Evolutionary conservation across 2,113 vertebrate species (phyloP).

Genomic region (Diglossa brunneiventris): DNA sequence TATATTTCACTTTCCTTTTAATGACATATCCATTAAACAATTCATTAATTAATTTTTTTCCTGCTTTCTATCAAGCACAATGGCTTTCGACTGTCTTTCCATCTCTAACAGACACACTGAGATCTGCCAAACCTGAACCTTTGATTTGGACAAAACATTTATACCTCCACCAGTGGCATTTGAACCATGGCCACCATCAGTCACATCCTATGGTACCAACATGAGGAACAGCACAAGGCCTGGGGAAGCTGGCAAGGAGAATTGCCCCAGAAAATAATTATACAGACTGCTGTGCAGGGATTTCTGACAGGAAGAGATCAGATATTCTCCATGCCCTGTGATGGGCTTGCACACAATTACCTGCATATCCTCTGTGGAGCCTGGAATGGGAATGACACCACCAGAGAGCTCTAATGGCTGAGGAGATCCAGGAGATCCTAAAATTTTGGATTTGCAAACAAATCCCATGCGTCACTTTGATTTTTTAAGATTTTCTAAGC

Average conservation of each 20-base stretch:
- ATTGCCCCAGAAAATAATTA: background rate
- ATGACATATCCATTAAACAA: background rate
- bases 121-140: background rate
- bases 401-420: background rate
- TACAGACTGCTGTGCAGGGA: background rate
- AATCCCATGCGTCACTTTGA: background rate
- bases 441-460: background rate
- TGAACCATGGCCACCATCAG: background rate
- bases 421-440: background rate
- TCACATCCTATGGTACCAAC: rapidly evolving
- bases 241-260: background rate
- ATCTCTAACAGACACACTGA: background rate
- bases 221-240: background rate
- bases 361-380: rapidly evolving
- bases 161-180: no score
- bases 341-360: no score
- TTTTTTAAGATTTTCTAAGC: no score
- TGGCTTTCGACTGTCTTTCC: background rate
- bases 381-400: rapidly evolving
- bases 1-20: background rate
- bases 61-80: background rate
- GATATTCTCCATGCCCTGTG: background rate
- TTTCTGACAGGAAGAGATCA: background rate
- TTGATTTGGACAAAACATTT: background rate
- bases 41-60: background rate